Evolutionary conservation across 2,113 vertebrate species (phyloP).

Genomic region (Lipotes vexillifer): DNA sequence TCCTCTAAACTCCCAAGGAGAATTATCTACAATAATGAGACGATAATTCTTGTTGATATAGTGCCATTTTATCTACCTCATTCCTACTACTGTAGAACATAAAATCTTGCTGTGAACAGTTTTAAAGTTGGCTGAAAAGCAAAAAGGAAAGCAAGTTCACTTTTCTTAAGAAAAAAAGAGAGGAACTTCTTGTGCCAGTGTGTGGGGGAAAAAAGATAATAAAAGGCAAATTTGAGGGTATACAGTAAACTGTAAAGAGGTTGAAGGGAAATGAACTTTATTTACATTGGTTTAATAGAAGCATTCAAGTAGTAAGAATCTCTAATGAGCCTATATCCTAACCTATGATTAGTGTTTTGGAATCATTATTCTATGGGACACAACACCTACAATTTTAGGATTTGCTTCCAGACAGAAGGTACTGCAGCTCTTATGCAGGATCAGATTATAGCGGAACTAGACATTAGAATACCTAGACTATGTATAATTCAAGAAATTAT

Average conservation of each 20-base stretch:
- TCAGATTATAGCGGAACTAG: background rate
- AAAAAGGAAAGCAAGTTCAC: background rate
- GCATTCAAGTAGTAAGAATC: background rate
- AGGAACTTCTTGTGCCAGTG: background rate
- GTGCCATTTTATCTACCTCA: too few relatives aligned
- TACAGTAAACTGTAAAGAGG: background rate
- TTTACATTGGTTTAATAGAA: background rate
- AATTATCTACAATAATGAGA: background rate
- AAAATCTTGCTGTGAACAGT: background rate
- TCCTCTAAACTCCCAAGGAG: too few relatives aligned
- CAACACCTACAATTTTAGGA: background rate
- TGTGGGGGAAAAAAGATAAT: background rate
- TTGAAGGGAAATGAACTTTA: background rate
- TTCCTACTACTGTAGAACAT: background rate
- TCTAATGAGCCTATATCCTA: background rate
- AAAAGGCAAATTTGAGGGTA: background rate
- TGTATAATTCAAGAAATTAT: background rate
- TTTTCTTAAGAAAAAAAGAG: background rate
- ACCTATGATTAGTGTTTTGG: background rate
- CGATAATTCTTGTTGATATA: background rate
- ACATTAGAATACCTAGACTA: background rate
- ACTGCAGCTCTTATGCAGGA: background rate
- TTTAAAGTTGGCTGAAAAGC: background rate
- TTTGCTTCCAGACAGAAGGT: background rate
- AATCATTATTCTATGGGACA: background rate